A percentile compares a stretch with the other conserved stretches of the same genome.
phyloP scores from a whole-genome alignment of 2,113 vertebrate genomes.

The Geococcyx californianus region DNA sequence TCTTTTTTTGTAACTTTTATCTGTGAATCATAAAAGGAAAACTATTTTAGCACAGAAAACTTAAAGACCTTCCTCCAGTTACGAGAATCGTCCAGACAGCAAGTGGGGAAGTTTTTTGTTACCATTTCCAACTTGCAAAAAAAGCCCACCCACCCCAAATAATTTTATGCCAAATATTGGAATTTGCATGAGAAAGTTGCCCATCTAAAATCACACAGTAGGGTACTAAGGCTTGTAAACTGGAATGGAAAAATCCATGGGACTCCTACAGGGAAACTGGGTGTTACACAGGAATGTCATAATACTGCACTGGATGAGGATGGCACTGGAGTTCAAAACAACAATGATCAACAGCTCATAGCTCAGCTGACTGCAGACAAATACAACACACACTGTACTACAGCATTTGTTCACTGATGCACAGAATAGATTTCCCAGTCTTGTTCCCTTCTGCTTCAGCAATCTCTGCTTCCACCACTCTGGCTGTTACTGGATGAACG shows the following conservation, averaged over 20 bases:
- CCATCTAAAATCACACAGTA: constrained; percentile 54
- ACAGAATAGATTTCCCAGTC: constrained; percentile 72
- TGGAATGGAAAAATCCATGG: constrained; percentile 49
- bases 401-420: constrained; percentile 83
- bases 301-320: constrained; percentile 76
- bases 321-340: constrained; percentile 86
- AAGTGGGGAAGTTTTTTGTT: neutral
- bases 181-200: constrained; percentile 19
- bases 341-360: constrained; percentile 81
- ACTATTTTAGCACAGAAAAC: constrained; percentile 21
- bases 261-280: constrained; percentile 25
- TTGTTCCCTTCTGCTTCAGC: constrained; percentile 57
- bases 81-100: neutral
- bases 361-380: constrained; percentile 85
- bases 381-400: constrained; percentile 85
- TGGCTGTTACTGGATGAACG: constrained; percentile 91
- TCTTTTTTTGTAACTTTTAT: constrained; percentile 37
- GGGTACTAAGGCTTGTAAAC: constrained; percentile 50
- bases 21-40: constrained; percentile 28
- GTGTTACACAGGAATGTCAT: constrained; percentile 41
- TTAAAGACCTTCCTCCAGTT: constrained; percentile 3
- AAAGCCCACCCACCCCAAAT: neutral
- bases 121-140: constrained; percentile 21
- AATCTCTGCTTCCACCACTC: neutral
- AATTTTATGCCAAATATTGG: neutral